Evolutionary conservation across 2,113 vertebrate species (phyloP).

Genomic region (Copsychus sechellarum): DNA sequence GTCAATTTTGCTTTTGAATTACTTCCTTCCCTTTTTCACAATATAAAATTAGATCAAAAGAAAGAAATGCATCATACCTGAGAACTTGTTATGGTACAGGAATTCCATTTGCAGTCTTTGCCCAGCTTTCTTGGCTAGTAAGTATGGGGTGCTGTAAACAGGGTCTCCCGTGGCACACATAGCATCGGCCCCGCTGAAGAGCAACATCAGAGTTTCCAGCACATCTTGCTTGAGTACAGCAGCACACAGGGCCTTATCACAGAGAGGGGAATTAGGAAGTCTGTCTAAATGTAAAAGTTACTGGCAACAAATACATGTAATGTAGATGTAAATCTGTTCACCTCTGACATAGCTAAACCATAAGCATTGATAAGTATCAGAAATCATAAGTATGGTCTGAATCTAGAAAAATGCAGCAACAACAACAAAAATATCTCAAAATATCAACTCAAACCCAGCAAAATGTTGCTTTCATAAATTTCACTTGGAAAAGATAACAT

Average conservation of each 20-base stretch:
- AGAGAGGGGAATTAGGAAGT: background rate
- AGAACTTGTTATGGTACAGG: constrained; percentile 92
- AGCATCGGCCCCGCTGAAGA: constrained; percentile 92
- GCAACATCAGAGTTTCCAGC: constrained; percentile 85
- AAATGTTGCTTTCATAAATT: background rate
- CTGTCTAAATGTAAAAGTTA: background rate
- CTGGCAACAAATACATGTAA: background rate
- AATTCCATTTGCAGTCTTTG: constrained; percentile 96
- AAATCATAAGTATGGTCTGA: background rate
- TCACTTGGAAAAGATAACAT: background rate
- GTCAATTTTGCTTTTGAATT: background rate
- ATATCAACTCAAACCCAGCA: background rate
- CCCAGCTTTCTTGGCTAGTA: constrained; percentile 89
- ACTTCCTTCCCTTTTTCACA: background rate
- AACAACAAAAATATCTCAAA: background rate
- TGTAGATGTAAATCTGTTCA: background rate
- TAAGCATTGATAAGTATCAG: background rate
- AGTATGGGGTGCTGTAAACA: constrained; percentile 86
- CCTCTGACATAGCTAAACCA: background rate
- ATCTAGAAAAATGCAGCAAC: background rate
- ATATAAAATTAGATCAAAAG: background rate
- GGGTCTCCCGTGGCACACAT: constrained; percentile 93
- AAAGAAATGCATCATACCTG: constrained; percentile 73
- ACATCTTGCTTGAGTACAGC: constrained; percentile 86
- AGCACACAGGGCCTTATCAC: constrained; percentile 85